Conservation (phyloP, 1,140 invertebrate species). For the Brachionus rubens region DNA sequence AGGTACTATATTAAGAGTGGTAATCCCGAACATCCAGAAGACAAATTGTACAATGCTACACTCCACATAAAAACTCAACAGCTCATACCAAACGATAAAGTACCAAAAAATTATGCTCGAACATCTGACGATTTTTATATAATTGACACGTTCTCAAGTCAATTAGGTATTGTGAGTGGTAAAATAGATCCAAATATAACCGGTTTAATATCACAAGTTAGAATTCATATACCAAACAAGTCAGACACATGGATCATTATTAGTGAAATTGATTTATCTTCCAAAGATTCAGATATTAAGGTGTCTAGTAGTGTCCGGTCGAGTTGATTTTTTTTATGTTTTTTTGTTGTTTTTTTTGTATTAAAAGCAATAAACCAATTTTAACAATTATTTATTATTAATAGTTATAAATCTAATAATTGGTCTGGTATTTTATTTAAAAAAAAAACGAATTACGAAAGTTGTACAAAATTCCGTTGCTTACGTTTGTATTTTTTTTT, state of each 20-base stretch:
- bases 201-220: slow-evolving; percentile 69
- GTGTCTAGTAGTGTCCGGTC: background rate
- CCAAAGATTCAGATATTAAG: background rate
- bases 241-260: slow-evolving; percentile 85
- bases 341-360: too few relatives aligned
- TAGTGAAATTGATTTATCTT: slow-evolving; percentile 69
- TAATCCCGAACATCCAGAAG: slow-evolving; percentile 83
- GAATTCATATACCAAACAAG: slow-evolving; percentile 73
- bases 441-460: too few relatives aligned
- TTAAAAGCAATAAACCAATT: too few relatives aligned
- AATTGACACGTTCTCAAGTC: slow-evolving; percentile 61
- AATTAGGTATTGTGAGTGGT: slow-evolving; percentile 74
- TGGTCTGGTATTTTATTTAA: too few relatives aligned
- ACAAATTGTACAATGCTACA: slow-evolving; percentile 83
- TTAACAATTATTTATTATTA: too few relatives aligned
- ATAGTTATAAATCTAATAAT: too few relatives aligned
- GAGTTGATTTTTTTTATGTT: background rate
- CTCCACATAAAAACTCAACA: slow-evolving; percentile 72
- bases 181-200: slow-evolving; percentile 65
- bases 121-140: slow-evolving; percentile 48
- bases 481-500: too few relatives aligned
- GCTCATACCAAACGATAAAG: slow-evolving; percentile 47
- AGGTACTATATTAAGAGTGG: slow-evolving; percentile 84
- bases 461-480: too few relatives aligned
- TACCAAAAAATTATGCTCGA: slow-evolving; percentile 47